Conservation (phyloP, 2,113 vertebrate species). For the Xenopus laevis region DNA sequence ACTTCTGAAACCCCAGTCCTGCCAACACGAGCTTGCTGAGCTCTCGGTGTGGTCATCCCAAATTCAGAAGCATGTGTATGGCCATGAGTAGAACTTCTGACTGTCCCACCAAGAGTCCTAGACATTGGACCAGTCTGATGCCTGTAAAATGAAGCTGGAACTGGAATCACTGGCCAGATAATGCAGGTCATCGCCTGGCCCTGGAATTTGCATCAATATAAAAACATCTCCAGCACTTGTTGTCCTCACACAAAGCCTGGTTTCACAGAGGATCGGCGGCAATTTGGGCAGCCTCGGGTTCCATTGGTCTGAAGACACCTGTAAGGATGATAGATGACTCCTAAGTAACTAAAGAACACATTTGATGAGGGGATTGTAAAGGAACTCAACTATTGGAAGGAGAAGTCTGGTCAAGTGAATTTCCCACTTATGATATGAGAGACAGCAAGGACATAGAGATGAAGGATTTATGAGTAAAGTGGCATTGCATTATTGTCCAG, state of each 20-base stretch:
- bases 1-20: conserved; percentile 6
- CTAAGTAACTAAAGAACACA: too few relatives aligned
- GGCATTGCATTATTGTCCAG: too few relatives aligned
- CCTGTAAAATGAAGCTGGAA: conserved; percentile 56
- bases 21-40: not conserved
- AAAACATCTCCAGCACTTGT: conserved; percentile 49
- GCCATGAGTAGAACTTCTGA: not conserved
- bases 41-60: not conserved
- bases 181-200: conserved; percentile 51
- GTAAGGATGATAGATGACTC: conserved; percentile 16
- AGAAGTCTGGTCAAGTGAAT: too few relatives aligned
- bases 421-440: too few relatives aligned
- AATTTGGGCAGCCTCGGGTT: conserved; percentile 88
- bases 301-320: conserved; percentile 91
- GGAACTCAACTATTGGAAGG: too few relatives aligned
- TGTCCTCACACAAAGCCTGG: conserved; percentile 87
- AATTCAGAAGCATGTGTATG: not conserved
- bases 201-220: conserved; percentile 58
- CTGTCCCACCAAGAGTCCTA: not conserved
- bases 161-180: conserved; percentile 53
- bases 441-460: too few relatives aligned
- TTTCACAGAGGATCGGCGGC: conserved; percentile 87
- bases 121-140: conserved; percentile 20
- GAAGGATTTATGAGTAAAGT: too few relatives aligned
- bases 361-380: too few relatives aligned